These are phyloP conservation scores for Clarias laeviceps DNA, from an alignment of 2,797 vertebrate genomes.

Conservation along the genomic window DNA sequence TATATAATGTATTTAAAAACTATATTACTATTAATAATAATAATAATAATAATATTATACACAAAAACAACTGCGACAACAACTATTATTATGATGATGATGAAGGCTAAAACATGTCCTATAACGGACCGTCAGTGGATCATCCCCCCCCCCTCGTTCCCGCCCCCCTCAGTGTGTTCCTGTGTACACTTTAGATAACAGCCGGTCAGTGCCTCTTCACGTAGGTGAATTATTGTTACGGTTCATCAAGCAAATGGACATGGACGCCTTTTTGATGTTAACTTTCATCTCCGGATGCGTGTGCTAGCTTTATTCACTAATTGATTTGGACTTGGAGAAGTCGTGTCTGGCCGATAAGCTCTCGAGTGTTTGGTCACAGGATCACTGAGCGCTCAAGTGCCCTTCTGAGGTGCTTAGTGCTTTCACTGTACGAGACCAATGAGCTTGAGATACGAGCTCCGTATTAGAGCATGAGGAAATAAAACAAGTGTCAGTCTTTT, in stretches of 20 bases:
- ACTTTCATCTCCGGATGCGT: constrained; percentile 48
- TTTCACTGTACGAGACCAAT: constrained; percentile 18
- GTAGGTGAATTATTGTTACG: constrained; percentile 38
- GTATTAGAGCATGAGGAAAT: neutral
- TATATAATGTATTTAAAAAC: no score
- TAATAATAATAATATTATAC: no score
- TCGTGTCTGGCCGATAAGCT: constrained; percentile 8
- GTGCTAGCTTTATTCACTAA: constrained; percentile 44
- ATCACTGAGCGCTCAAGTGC: constrained; percentile 37
- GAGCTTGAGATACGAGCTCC: neutral
- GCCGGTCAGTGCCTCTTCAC: neutral
- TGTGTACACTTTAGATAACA: neutral
- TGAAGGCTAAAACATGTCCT: no score
- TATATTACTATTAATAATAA: no score
- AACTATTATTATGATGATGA: no score
- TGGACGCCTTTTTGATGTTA: constrained; percentile 46
- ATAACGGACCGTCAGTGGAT: no score
- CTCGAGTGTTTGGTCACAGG: constrained; percentile 8
- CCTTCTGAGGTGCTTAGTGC: constrained; percentile 30
- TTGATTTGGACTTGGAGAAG: constrained; percentile 47
- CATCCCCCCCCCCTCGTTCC: no score
- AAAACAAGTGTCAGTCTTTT: neutral
- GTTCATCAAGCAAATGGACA: constrained; percentile 53
- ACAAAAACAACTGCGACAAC: no score
- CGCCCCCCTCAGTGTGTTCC: neutral